A percentile compares a stretch with the other conserved stretches of the same genome.
Conservation (phyloP, 2,888 invertebrate species). For the Pristionchus entomophagus region DNA sequence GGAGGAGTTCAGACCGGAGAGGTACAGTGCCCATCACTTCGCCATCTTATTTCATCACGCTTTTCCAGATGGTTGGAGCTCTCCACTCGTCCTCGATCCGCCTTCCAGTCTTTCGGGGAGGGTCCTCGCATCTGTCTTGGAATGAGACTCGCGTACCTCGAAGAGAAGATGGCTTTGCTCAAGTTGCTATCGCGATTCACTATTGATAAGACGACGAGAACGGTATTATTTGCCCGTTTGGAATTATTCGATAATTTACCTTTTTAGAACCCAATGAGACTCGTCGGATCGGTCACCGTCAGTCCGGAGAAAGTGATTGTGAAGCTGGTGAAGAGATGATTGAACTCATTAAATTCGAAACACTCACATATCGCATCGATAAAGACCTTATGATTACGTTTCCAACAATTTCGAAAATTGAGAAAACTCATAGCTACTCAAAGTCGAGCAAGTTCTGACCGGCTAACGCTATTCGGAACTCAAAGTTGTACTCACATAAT, state of each 20-base stretch:
- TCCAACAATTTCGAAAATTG: too few species aligned
- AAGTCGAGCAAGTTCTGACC: too few species aligned
- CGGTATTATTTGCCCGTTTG: not conserved
- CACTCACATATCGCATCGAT: too few species aligned
- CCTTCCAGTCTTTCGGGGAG: slow-evolving; percentile 62
- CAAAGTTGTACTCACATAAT: too few species aligned
- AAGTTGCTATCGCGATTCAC: slow-evolving; percentile 53
- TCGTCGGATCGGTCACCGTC: too few species aligned
- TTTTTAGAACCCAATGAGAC: not conserved
- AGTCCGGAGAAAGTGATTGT: slow-evolving; percentile 24
- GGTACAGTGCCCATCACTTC: too few species aligned
- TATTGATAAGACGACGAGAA: not conserved
- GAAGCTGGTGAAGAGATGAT: not conserved
- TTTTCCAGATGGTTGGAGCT: slow-evolving; percentile 48
- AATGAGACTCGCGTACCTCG: slow-evolving; percentile 67
- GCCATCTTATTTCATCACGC: too few species aligned
- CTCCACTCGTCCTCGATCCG: not conserved
- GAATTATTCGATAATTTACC: not conserved
- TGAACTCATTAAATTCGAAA: too few species aligned
- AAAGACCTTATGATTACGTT: too few species aligned
- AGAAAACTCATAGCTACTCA: too few species aligned
- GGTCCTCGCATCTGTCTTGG: slow-evolving; percentile 72
- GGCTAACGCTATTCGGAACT: too few species aligned
- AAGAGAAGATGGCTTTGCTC: slow-evolving; percentile 68
- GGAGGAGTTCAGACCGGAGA: too few species aligned